Base-by-base conservation (phyloP, 1,140 invertebrate species). In the Drosophila takahashii region DNA sequence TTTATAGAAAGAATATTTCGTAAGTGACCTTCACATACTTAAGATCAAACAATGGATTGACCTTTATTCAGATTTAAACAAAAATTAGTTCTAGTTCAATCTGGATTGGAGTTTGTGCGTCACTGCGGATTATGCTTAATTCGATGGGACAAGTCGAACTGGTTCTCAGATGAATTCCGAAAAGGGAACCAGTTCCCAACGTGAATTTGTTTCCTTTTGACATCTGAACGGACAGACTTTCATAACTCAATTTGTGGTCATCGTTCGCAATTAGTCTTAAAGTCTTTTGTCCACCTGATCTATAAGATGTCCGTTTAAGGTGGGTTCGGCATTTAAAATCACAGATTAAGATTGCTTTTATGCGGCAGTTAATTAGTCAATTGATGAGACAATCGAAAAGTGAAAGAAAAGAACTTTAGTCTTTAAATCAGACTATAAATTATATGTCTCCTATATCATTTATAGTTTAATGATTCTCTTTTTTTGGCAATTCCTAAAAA, bases 1-100 rank as follows among this genome's bases (percentile, higher is more conserved):
- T 53, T 44, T 64, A 45, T 34, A 50, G 61, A 57, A 56, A 58
- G 77, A 79, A 79, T 69, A 37, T 37, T 42, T 11, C 54, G n/a
- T 53, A 34, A 50, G 16, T 39, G 76, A 84, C 80, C 79, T 83
- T 83, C 79, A 84, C 79, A 84, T 60, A 84, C 42, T 83, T 65
- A 27, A 42, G 27, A 10, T 15, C 32, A 36, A 64, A 67, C 48
- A 79, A 70, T 44, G n/a, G 67, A 10, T 27, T 26, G n/a, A 66
- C 79, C 79, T 79, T 83, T 79, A 53, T 60, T 83, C 26, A 74
- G 66, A 67, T 32, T 2, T 32, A 67, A 66, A n/a, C 41, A 32
- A 34, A 54, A 56, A 39, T 67, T 26, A 71, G 65, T 70, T 71
- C 67, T 71, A 70, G 67, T 48, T 70, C 48, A 16, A 54, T 18